phyloP scores from a whole-genome alignment of 2,113 vertebrate species.

The Salvelinus sp. region DNA sequence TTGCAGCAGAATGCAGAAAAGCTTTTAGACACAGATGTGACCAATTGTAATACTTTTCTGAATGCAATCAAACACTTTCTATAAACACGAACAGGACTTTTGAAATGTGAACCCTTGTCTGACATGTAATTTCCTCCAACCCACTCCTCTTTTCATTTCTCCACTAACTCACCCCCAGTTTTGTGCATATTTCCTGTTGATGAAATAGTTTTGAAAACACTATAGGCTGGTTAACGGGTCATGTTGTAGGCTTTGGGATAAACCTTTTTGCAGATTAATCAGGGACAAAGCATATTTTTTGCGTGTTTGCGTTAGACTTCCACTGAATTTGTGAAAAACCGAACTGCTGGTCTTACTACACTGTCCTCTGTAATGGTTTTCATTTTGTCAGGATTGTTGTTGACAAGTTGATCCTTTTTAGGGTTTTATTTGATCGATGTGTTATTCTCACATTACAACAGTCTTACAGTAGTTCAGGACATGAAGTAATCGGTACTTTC shows the following conservation, averaged over 20 bases:
- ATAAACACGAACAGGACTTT: constrained; percentile 77
- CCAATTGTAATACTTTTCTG: constrained; percentile 81
- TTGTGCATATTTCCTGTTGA: constrained; percentile 65
- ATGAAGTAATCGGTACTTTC: constrained; percentile 63
- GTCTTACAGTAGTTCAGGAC: constrained; percentile 41
- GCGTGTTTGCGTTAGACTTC: background rate
- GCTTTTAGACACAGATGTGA: constrained; percentile 83
- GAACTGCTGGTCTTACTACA: background rate
- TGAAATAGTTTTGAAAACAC: constrained; percentile 70
- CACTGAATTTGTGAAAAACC: background rate
- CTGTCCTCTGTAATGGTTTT: constrained; percentile 43
- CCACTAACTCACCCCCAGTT: constrained; percentile 72
- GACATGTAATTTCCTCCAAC: constrained; percentile 81
- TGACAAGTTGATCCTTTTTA: constrained; percentile 58
- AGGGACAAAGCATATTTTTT: background rate
- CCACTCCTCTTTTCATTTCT: constrained; percentile 79
- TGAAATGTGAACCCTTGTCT: constrained; percentile 79
- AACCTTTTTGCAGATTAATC: constrained; percentile 17
- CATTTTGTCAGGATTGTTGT: constrained; percentile 59
- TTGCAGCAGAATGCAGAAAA: constrained; percentile 78
- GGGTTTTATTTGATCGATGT: constrained; percentile 28
- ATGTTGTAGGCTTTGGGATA: constrained; percentile 39
- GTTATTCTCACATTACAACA: constrained; percentile 31
- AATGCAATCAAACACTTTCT: constrained; percentile 81
- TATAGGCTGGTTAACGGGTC: constrained; percentile 54